Percentiles rank a stretch among this genome's conserved stretches.
These are phyloP conservation scores for Galagoides demidoff DNA, from an alignment of 2,797 vertebrate species.

Conservation along the genomic window DNA sequence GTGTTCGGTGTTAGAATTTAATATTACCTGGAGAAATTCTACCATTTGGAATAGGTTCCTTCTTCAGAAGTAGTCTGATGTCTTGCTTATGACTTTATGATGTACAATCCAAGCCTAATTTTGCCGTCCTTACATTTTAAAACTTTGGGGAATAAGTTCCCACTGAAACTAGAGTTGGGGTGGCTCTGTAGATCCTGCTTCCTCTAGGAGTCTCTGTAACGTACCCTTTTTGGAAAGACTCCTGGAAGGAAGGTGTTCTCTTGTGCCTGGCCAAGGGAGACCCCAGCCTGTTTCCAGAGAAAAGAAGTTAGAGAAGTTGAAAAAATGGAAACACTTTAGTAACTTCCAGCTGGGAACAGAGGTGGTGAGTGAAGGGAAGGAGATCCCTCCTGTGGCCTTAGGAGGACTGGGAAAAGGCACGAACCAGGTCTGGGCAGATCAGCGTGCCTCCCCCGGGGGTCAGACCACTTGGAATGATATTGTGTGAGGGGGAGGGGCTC, in stretches of 20 bases:
- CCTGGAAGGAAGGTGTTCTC: not conserved
- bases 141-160: not conserved
- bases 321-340: not conserved
- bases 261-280: not conserved
- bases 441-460: not conserved
- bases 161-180: not conserved
- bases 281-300: not conserved
- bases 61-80: not conserved
- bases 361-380: not conserved
- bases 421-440: not conserved
- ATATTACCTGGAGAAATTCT: not conserved
- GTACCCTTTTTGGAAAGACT: not conserved
- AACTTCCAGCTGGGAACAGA: not conserved
- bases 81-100: conserved; percentile 3
- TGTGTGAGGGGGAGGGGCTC: not conserved
- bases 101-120: not conserved
- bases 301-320: not conserved
- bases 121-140: not conserved
- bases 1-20: not conserved
- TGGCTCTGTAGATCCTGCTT: not conserved
- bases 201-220: not conserved
- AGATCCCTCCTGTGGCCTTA: not conserved
- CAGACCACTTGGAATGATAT: not conserved
- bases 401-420: not conserved
- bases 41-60: not conserved